Percentiles rank a stretch among this genome's conserved stretches.
Conservation (phyloP, 2,797 vertebrate species). For the Myotis planiceps region DNA sequence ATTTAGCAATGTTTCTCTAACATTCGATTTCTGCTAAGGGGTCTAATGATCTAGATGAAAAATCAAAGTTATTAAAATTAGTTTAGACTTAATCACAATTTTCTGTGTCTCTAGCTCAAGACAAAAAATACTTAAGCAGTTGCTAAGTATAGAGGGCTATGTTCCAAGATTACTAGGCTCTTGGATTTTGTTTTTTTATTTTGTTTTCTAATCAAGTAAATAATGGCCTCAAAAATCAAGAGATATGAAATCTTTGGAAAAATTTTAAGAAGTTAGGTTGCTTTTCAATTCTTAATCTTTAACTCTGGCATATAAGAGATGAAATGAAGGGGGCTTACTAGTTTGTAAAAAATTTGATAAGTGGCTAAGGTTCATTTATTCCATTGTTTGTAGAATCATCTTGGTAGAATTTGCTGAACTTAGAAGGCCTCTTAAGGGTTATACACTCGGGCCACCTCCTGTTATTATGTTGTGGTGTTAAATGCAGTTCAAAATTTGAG, state of each 20-base stretch:
- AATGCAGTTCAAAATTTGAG: background rate
- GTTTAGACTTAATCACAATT: background rate
- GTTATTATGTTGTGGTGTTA: background rate
- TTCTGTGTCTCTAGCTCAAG: background rate
- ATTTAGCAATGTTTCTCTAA: background rate
- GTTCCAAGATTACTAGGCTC: background rate
- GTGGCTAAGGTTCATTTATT: background rate
- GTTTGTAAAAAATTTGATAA: background rate
- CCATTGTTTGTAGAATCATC: background rate
- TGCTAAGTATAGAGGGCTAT: background rate
- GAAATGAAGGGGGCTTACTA: background rate
- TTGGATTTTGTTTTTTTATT: background rate
- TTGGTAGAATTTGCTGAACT: background rate
- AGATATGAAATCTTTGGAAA: background rate
- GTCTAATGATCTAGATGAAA: background rate
- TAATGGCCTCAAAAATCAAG: background rate
- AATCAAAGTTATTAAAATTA: slow-evolving; percentile 13
- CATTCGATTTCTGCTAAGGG: background rate
- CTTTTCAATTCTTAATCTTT: background rate
- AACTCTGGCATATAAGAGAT: background rate
- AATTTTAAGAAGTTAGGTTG: background rate
- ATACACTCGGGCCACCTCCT: background rate
- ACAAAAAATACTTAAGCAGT: background rate
- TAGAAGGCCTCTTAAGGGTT: background rate
- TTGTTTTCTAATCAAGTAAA: background rate